Evolutionary conservation across 2,797 vertebrate genomes (phyloP), one percentile per base, ranked within the genome.

Genomic region (Sparidentex hasta): DNA sequence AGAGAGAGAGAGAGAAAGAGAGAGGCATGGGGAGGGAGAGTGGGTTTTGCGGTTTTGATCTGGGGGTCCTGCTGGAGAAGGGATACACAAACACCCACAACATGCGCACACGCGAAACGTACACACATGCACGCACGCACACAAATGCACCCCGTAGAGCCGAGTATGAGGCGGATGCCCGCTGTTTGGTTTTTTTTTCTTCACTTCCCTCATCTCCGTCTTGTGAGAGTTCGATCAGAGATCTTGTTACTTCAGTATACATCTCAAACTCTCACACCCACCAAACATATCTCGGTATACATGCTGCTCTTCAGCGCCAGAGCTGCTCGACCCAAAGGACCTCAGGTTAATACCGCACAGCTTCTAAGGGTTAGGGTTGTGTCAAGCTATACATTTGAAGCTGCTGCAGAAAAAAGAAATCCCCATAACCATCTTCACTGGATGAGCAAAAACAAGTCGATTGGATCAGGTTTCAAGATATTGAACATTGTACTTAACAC

Each of bases 41-140:
- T 92, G 93, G 90, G 88, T 38, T 38, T 92, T 92, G 93, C 69
- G 91, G 94, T 95, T 95, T 95, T 95, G 94, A 96, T 95, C 94
- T 95, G 90, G 92, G 91, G 93, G 93, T 95, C 95, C 94, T 94
- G 92, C 93, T 94, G 94, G 93, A 94, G 93, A 95, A 91, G 86
- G 85, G 83, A 94, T 88, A 82, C 88, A 90, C 90, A 93, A 90
- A 88, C 89, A 92, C 86, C 76, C 87, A 90, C 85, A 84, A 89
- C 84, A 86, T 66, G 80, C 74, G 72, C 63, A 84, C 79, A 71
- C 54, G 81, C 67, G 68, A 17, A 38, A 47, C 54, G 58, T 21
- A 41, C 54, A 74, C 66, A 69, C 57, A 55, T 41, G 41, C 55
- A 43, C 63, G 21, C 74, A 81, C 44, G 23, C 77, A 84, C 80